phyloP scores from a whole-genome alignment of 2,888 invertebrate genomes.

The Chrysolina haemoptera region DNA sequence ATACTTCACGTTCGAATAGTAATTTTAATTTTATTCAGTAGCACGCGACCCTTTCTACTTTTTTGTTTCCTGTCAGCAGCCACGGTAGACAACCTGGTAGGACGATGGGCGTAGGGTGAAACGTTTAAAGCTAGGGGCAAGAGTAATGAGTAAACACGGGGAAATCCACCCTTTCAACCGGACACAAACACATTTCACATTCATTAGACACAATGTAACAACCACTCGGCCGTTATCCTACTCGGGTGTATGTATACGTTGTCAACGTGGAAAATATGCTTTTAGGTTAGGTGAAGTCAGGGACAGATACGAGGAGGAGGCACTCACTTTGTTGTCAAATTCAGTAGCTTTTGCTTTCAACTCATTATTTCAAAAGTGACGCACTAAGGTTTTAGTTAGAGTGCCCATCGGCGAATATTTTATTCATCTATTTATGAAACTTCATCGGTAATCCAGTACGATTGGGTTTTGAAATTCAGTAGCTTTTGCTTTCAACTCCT shows the following conservation, averaged over 20 bases:
- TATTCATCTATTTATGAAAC: too few relatives aligned
- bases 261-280: slow-evolving; percentile 47
- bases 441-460: too few relatives aligned
- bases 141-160: slow-evolving; percentile 24
- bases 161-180: slow-evolving; percentile 51
- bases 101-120: not conserved
- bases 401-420: too few relatives aligned
- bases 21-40: slow-evolving; percentile 29
- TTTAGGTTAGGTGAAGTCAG: not conserved
- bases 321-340: slow-evolving; percentile 15
- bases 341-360: not conserved
- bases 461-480: too few relatives aligned
- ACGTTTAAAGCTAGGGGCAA: not conserved
- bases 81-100: slow-evolving; percentile 19
- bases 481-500: too few relatives aligned
- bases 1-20: not conserved
- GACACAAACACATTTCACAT: slow-evolving; percentile 60
- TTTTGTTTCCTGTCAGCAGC: slow-evolving; percentile 39
- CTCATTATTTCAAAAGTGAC: not conserved
- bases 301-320: too few relatives aligned
- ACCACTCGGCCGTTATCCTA: slow-evolving; percentile 58
- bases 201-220: slow-evolving; percentile 61
- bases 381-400: not conserved
- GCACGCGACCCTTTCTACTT: slow-evolving; percentile 35
- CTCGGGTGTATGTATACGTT: slow-evolving; percentile 48